A percentile compares a stretch with the other conserved stretches of the same genome.
Conservation (phyloP, 1,140 invertebrate species). For the Ceratosolen solmsi region DNA sequence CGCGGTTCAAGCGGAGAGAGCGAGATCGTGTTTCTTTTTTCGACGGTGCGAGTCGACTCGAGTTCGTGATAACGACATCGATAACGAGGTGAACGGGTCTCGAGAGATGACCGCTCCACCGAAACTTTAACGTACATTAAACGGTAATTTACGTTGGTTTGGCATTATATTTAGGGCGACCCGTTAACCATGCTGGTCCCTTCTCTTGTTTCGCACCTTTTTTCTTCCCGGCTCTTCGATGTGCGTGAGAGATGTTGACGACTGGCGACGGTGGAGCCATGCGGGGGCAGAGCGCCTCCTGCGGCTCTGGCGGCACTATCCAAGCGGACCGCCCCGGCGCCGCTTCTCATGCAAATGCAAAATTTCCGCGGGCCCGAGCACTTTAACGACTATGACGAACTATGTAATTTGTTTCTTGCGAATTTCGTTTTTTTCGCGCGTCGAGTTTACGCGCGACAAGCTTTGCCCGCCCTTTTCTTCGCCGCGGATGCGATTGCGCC, state of each 20-base stretch:
- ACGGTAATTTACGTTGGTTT: no score
- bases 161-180: no score
- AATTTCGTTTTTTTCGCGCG: neutral
- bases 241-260: neutral
- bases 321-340: neutral
- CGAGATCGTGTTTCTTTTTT: slow-evolving; percentile 23
- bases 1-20: no score
- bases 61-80: slow-evolving; percentile 48
- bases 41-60: slow-evolving; percentile 24
- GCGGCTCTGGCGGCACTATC: neutral
- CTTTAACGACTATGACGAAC: slow-evolving; percentile 17
- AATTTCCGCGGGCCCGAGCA: neutral
- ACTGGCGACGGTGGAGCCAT: neutral
- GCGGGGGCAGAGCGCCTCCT: neutral
- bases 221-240: neutral
- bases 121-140: slow-evolving; percentile 26
- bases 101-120: slow-evolving; percentile 43
- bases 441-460: neutral
- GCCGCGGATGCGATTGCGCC: neutral
- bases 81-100: slow-evolving; percentile 44
- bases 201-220: neutral
- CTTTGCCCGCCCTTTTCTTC: neutral
- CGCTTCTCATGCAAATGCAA: slow-evolving; percentile 29
- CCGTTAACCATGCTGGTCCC: no score
- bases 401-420: slow-evolving; percentile 2